These are phyloP conservation scores for Plumapathes pennacea DNA, from an alignment of 92 coral and sea anemone genomes.

Conservation along the genomic window DNA sequence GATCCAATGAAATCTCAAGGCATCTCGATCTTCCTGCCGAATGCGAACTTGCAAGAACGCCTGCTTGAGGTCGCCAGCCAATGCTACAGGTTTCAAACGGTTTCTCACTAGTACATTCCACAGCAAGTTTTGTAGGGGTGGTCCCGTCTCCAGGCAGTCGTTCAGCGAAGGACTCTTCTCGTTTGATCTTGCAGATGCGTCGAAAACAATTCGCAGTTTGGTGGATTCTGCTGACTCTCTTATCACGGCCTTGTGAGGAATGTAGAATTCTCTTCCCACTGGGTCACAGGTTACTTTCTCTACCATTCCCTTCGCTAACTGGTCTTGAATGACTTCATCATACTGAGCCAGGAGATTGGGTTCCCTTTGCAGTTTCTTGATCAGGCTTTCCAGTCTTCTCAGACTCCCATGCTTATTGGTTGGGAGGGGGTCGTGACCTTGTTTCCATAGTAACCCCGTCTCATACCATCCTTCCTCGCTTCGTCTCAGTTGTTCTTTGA, in stretches of 20 bases:
- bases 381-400: constrained; percentile 29
- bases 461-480: constrained; percentile 46
- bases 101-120: constrained; percentile 1
- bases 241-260: constrained; percentile 26
- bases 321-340: constrained; percentile 23
- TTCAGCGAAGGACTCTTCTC: constrained; percentile 8
- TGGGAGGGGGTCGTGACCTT: constrained; percentile 27
- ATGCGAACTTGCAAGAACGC: constrained; percentile 60
- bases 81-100: background rate
- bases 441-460: constrained; percentile 53
- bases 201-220: constrained; percentile 22
- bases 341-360: constrained; percentile 14
- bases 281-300: constrained; percentile 21
- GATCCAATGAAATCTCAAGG: constrained; percentile 30
- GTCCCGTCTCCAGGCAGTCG: constrained; percentile 6
- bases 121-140: background rate
- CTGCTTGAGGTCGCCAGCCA: constrained; percentile 16
- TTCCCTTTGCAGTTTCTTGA: constrained; percentile 38
- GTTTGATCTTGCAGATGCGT: constrained; percentile 6
- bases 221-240: constrained; percentile 10
- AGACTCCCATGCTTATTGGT: constrained; percentile 46
- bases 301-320: constrained; percentile 25
- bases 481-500: constrained; percentile 36
- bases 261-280: constrained; percentile 22
- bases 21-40: constrained; percentile 56